Base-by-base conservation (phyloP, 2,797 vertebrate genomes). In the Neomorphus geoffroyi region DNA sequence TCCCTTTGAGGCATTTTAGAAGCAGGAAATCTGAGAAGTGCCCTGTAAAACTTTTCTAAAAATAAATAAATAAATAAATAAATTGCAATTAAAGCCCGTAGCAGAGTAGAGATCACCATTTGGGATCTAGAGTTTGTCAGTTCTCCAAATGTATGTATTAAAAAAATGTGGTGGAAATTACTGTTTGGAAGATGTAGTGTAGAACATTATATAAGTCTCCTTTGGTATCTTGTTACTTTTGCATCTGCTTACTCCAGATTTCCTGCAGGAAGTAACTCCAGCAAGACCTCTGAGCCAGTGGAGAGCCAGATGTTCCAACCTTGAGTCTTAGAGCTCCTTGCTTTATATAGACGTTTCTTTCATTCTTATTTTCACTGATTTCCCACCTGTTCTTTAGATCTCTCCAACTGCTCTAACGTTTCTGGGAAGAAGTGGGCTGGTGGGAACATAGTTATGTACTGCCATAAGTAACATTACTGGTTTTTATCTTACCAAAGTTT, bases 181-280 rank as follows among this genome's bases (percentile, higher is more conserved):
- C 27, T 89, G 30, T 84, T 88, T 53, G 71, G 78, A 89, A 90
- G 65, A 88, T 53, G 28, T 23, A 54, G 28, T 56, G 41, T 64
- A 78, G 80, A 71, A 54, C 78, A 45, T 72, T 81, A 11, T 39
- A 45, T 72, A 87, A 89, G 64, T 54, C 60, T 92, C n/a, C 71
- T 77, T 46, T 80, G 45, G 53, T 92, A 54, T 96, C 64, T 91
- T 64, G 64, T 94, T 96, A 71, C 90, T 54, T 10, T 45, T 93
- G 66, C 56, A 75, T 88, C 56, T 80, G 45, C 48, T 91, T 78
- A 72, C 56, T 86, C 65, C 74, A 62, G 56, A 80, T 92, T 90
- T 95, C 90, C 88, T 95, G 74, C 62, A 92, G 94, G 83, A 97
- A 95, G 72, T 56, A 75, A 79, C 54, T 79, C 37, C 78, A 84